Evolutionary conservation across 2,888 invertebrate species (phyloP).

Genomic region (Argyresthia goedartella): DNA sequence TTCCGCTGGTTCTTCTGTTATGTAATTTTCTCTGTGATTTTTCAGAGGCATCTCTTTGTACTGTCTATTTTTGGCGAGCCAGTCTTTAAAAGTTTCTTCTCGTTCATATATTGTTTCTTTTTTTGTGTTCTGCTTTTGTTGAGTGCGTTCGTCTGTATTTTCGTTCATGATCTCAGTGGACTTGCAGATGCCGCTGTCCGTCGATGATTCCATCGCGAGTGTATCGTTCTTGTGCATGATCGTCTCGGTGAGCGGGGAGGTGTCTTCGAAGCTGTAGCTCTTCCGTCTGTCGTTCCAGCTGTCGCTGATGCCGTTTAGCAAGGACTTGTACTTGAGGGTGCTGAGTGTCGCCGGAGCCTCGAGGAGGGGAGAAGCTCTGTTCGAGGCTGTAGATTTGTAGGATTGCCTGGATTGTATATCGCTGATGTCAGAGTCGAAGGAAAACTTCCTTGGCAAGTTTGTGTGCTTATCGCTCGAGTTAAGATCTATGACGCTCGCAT

Average conservation of each 20-base stretch:
- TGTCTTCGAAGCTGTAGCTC: slow-evolving; percentile 79
- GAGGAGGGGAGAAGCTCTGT: slow-evolving; percentile 42
- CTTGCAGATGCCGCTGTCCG: slow-evolving; percentile 82
- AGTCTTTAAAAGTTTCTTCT: slow-evolving; percentile 52
- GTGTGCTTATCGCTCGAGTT: slow-evolving; percentile 34
- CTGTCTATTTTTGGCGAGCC: slow-evolving; percentile 51
- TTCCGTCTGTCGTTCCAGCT: slow-evolving; percentile 82
- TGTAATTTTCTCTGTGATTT: slow-evolving; percentile 29
- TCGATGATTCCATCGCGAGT: slow-evolving; percentile 78
- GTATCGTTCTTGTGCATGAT: slow-evolving; percentile 50
- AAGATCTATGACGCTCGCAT: slow-evolving; percentile 55
- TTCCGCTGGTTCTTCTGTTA: slow-evolving; percentile 32
- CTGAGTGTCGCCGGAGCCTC: slow-evolving; percentile 47
- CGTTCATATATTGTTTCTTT: slow-evolving; percentile 26
- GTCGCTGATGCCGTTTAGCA: slow-evolving; percentile 57
- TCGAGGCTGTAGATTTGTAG: slow-evolving; percentile 27
- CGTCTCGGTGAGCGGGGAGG: slow-evolving; percentile 41
- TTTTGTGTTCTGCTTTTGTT: slow-evolving; percentile 19
- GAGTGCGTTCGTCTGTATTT: slow-evolving; percentile 25
- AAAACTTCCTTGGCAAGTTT: slow-evolving; percentile 39
- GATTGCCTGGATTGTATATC: slow-evolving; percentile 23
- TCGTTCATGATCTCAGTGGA: slow-evolving; percentile 76
- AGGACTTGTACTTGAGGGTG: slow-evolving; percentile 53
- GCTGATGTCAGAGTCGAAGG: slow-evolving; percentile 47
- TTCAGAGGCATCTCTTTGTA: slow-evolving; percentile 30